These are phyloP conservation scores for Drosophila sordidula DNA, from an alignment of 2,888 invertebrate species.

Conservation along the genomic window DNA sequence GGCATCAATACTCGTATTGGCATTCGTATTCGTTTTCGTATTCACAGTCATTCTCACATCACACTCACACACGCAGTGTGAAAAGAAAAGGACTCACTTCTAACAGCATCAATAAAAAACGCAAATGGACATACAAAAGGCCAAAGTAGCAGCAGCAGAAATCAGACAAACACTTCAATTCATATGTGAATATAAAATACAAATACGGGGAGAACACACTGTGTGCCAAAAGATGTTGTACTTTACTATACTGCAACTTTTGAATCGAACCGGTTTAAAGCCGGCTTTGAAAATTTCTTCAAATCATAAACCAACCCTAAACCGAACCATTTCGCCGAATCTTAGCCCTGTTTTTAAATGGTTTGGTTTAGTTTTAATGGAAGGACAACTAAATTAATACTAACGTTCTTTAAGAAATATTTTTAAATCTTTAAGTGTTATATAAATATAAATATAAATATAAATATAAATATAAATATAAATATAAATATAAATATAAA, in stretches of 20 bases:
- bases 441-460: too few relatives aligned
- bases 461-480: too few relatives aligned
- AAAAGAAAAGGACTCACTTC: constrained; percentile 13
- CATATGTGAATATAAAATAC: constrained; percentile 39
- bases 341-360: too few relatives aligned
- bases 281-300: too few relatives aligned
- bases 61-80: background rate
- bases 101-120: constrained; percentile 23
- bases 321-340: too few relatives aligned
- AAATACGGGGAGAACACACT: constrained; percentile 34
- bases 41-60: background rate
- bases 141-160: constrained; percentile 10
- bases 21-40: constrained; percentile 1
- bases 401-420: too few relatives aligned
- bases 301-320: too few relatives aligned
- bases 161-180: constrained; percentile 64
- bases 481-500: too few relatives aligned
- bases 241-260: background rate
- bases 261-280: too few relatives aligned
- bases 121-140: constrained; percentile 17
- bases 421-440: too few relatives aligned
- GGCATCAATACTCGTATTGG: constrained; percentile 14
- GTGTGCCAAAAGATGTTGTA: constrained; percentile 28
- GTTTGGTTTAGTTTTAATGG: too few relatives aligned
- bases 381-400: too few relatives aligned